phyloP scores from a whole-genome alignment of 2,888 invertebrate species.

The Drosophila colorata region DNA sequence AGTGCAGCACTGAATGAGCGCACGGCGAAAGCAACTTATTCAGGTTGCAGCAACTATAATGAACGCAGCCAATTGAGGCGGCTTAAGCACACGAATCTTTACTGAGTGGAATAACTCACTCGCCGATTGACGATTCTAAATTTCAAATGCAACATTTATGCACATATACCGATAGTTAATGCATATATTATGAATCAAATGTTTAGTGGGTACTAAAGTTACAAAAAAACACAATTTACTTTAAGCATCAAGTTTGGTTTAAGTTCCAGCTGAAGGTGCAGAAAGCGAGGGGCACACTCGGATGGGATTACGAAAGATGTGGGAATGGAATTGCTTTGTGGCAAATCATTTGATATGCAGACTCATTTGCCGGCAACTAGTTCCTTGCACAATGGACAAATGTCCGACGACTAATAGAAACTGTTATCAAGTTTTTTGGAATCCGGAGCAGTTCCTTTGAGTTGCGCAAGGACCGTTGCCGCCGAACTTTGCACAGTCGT shows the following conservation, averaged over 20 bases:
- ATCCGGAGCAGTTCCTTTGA: constrained; percentile 4
- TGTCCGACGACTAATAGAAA: constrained; percentile 23
- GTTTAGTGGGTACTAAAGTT: too few species aligned
- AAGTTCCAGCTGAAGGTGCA: too few species aligned
- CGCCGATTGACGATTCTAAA: constrained; percentile 4
- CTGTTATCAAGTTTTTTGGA: constrained; percentile 6
- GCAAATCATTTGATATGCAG: not conserved
- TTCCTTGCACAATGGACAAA: constrained; percentile 8
- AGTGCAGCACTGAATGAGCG: constrained; percentile 1
- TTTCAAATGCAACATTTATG: not conserved
- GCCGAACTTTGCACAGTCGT: too few species aligned
- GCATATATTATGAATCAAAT: too few species aligned
- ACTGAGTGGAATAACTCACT: not conserved
- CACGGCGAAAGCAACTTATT: constrained; percentile 7
- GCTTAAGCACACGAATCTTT: not conserved
- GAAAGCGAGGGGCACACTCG: too few species aligned
- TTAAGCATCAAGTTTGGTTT: too few species aligned
- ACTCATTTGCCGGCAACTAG: not conserved
- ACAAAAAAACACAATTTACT: too few species aligned
- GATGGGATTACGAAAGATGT: not conserved
- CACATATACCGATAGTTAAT: too few species aligned
- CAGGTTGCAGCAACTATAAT: constrained; percentile 4
- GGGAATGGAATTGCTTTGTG: not conserved
- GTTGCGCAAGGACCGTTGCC: too few species aligned
- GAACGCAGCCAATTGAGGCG: constrained; percentile 6